Evolutionary conservation across 2,888 invertebrate genomes (phyloP).

Genomic region (Anorthoa munda): DNA sequence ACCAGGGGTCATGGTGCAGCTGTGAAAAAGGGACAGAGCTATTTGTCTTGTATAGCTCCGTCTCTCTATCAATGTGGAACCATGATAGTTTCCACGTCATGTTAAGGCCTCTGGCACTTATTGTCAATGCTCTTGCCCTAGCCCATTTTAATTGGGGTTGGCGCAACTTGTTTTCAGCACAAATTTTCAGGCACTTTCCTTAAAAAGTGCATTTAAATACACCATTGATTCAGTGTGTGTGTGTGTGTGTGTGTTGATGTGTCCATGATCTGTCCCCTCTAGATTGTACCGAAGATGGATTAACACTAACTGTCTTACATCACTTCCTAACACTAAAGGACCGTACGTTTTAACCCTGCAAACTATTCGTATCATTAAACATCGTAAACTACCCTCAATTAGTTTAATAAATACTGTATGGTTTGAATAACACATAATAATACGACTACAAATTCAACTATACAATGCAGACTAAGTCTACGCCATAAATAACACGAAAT

Average conservation of each 20-base stretch:
- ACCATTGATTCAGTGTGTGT: neutral
- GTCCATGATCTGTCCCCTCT: conserved; percentile 7
- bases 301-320: conserved; percentile 35
- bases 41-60: too few relatives aligned
- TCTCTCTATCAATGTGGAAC: too few relatives aligned
- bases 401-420: conserved; percentile 60
- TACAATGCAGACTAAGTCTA: conserved; percentile 54
- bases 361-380: conserved; percentile 62
- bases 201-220: neutral
- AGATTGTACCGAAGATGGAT: conserved; percentile 19
- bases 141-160: too few relatives aligned
- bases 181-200: neutral
- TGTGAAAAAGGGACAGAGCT: too few relatives aligned
- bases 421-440: conserved; percentile 52
- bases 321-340: conserved; percentile 60
- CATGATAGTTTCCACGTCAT: too few relatives aligned
- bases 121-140: too few relatives aligned
- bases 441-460: conserved; percentile 46
- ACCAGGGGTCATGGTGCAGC: too few relatives aligned
- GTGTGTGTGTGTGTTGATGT: too few relatives aligned
- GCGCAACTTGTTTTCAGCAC: too few relatives aligned
- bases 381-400: conserved; percentile 46
- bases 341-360: conserved; percentile 63
- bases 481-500: conserved; percentile 32
- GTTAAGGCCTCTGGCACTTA: too few relatives aligned